Percentiles rank a stretch among this genome's conserved stretches.
phyloP scores from a whole-genome alignment of 2,888 invertebrate genomes.

The Agrochola litura region DNA sequence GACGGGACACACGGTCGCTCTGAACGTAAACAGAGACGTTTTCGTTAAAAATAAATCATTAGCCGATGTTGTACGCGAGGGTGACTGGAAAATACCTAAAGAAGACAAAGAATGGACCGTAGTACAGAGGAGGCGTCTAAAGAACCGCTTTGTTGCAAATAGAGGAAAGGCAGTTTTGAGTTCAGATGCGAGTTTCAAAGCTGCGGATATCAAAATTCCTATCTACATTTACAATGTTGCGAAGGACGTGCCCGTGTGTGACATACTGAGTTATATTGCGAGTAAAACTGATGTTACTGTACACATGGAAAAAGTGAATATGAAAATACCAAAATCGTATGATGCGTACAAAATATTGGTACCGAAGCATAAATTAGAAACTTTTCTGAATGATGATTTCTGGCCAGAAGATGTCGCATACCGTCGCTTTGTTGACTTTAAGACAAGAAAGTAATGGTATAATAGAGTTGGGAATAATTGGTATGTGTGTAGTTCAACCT shows the following conservation, averaged over 20 bases:
- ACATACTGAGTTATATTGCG: background rate
- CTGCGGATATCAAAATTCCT: slow-evolving; percentile 1
- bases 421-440: too few relatives aligned
- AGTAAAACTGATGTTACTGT: background rate
- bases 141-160: slow-evolving; percentile 19
- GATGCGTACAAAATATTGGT: background rate
- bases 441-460: too few relatives aligned
- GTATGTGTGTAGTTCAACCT: background rate
- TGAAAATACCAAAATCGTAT: background rate
- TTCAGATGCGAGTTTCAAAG: background rate
- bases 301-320: background rate
- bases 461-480: too few relatives aligned
- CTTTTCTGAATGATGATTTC: too few relatives aligned
- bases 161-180: slow-evolving; percentile 18
- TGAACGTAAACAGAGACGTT: background rate
- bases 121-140: slow-evolving; percentile 21
- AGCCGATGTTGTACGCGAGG: slow-evolving; percentile 14
- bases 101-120: too few relatives aligned
- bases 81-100: too few relatives aligned
- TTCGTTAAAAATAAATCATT: slow-evolving; percentile 1
- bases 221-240: slow-evolving; percentile 1
- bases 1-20: background rate
- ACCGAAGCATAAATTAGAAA: too few relatives aligned
- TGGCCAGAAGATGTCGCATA: too few relatives aligned
- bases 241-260: slow-evolving; percentile 1